phyloP scores from a whole-genome alignment of 2,797 vertebrate genomes.

The Phataginus tetradactyla region DNA sequence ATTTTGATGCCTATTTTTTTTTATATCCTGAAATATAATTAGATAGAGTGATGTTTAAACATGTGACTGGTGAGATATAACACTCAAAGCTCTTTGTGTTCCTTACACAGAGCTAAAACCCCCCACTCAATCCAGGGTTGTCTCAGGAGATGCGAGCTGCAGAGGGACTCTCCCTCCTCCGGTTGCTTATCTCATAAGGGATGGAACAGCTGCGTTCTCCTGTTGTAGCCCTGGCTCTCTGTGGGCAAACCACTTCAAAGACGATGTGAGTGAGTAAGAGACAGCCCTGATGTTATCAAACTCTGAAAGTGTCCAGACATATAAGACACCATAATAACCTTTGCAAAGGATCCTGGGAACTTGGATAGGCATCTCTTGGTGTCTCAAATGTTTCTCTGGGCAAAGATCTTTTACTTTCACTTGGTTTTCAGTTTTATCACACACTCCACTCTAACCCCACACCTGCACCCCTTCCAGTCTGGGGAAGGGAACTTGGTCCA shows the following conservation, averaged over 20 bases:
- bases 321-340: background rate
- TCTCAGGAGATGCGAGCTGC: background rate
- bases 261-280: conserved; percentile 3
- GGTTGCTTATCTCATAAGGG: background rate
- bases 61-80: background rate
- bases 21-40: background rate
- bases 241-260: conserved; percentile 72
- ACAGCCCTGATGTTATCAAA: background rate
- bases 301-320: background rate
- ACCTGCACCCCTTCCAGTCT: background rate
- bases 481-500: background rate
- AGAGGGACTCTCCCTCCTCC: conserved; percentile 22
- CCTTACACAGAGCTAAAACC: background rate
- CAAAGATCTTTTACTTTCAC: background rate
- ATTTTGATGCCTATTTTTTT: background rate
- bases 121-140: background rate
- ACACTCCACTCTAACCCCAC: background rate
- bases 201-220: conserved; percentile 23
- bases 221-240: background rate
- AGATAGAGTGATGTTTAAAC: background rate
- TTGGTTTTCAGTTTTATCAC: background rate
- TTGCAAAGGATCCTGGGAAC: background rate
- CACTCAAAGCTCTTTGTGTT: background rate
- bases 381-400: background rate
- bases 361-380: background rate